These are phyloP conservation scores for Caenorhabditis briggsae DNA, from an alignment of 1,140 invertebrate species.

Conservation along the genomic window DNA sequence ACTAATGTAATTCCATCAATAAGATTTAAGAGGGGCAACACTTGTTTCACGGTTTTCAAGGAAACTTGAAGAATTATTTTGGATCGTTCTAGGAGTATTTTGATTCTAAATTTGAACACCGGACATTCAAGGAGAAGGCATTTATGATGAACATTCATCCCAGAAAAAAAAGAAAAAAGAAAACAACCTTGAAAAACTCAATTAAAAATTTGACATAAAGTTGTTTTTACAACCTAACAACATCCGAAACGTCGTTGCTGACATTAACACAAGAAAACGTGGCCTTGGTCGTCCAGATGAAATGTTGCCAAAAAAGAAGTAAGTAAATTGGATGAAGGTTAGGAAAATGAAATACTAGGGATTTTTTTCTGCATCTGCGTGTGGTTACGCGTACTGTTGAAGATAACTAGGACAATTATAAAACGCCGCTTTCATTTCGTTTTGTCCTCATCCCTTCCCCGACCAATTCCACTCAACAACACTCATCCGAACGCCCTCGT, in stretches of 20 bases:
- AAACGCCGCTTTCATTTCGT: slow-evolving; percentile 39
- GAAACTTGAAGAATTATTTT: too few relatives aligned
- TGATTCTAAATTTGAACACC: too few relatives aligned
- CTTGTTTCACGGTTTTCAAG: not conserved
- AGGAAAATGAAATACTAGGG: slow-evolving; percentile 7
- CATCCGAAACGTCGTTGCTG: not conserved
- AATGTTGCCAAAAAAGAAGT: slow-evolving; percentile 27
- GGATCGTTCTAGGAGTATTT: too few relatives aligned
- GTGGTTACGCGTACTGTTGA: slow-evolving; percentile 17
- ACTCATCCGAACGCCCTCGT: slow-evolving; percentile 6
- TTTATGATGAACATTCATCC: too few relatives aligned
- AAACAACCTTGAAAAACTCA: too few relatives aligned
- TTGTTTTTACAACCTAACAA: not conserved
- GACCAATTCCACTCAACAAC: not conserved
- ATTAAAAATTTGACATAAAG: not conserved
- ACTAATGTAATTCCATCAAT: slow-evolving; percentile 47
- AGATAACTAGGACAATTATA: slow-evolving; percentile 54
- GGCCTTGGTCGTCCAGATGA: not conserved
- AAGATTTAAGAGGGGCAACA: slow-evolving; percentile 33
- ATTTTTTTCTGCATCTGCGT: not conserved
- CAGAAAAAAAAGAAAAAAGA: too few relatives aligned
- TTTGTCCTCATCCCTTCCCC: not conserved
- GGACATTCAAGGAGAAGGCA: too few relatives aligned
- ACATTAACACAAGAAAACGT: not conserved
- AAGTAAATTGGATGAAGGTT: slow-evolving; percentile 8